Evolutionary conservation across 64 coral and sea anemone species (phyloP).

Genomic region (Hydrozoanthus tunicans): DNA sequence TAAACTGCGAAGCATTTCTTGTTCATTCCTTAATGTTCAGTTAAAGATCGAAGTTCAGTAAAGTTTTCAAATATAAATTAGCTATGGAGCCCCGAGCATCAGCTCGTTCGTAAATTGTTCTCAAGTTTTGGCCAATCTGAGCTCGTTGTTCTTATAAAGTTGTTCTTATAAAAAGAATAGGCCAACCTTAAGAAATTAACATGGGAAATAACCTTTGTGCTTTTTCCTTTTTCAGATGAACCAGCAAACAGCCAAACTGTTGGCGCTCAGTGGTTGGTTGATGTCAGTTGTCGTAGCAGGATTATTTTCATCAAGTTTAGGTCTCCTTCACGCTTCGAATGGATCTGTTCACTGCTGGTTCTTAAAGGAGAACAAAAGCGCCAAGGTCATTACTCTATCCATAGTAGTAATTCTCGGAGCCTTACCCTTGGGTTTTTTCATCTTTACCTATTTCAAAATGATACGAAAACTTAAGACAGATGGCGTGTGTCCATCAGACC

Average conservation of each 20-base stretch:
- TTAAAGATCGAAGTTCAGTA: too few relatives aligned
- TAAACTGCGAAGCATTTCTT: too few relatives aligned
- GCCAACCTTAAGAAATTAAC: too few relatives aligned
- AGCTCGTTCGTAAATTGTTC: too few relatives aligned
- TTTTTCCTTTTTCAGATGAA: slow-evolving; percentile 15
- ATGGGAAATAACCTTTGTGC: not conserved
- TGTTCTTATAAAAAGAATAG: too few relatives aligned
- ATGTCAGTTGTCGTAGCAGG: not conserved
- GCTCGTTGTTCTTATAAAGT: too few relatives aligned
- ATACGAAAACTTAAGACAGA: slow-evolving; percentile 13
- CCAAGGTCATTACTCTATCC: not conserved
- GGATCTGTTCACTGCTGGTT: slow-evolving; percentile 8
- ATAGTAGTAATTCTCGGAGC: not conserved
- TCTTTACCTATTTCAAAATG: slow-evolving; percentile 42
- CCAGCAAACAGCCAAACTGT: not conserved
- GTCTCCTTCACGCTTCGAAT: not conserved
- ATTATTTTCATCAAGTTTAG: not conserved
- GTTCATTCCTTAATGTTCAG: too few relatives aligned
- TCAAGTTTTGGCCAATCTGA: too few relatives aligned
- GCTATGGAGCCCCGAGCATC: too few relatives aligned
- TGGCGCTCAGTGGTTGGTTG: slow-evolving; percentile 10
- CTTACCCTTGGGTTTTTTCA: slow-evolving; percentile 10
- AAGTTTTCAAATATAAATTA: too few relatives aligned
- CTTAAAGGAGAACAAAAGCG: not conserved
- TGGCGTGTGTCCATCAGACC: not conserved